Evolutionary conservation across 2,113 vertebrate species (phyloP), one percentile per base, ranked within the genome.

Genomic region (Petrocephalus zakoni): DNA sequence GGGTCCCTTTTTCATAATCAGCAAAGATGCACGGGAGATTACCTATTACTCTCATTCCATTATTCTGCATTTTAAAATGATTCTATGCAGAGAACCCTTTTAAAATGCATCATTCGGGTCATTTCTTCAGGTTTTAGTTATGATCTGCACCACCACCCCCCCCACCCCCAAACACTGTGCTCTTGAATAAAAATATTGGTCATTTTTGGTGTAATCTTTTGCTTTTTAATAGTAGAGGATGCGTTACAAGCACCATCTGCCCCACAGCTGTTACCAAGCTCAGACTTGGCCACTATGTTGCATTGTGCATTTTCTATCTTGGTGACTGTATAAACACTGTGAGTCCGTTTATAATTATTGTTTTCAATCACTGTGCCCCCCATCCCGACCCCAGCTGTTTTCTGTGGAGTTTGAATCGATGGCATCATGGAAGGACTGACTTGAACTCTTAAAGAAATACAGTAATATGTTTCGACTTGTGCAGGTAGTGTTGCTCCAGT

Each of bases 261-360:
- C 15, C 34, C 17, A 15, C 72, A 42, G 72, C 72, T 42, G 72
- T 42, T 19, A 78, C 5, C 72, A 19, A 15, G 15, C 29, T 42
- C 29, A 78, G 34, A 42, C 2, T 78, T 7, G 72, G 37, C 34
- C 34, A 25, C 61, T 0, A 29, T 29, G 72, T 7, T 78, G 34
- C 72, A 42, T 19, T 78, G 29, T 37, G 72, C 34, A 37, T 49
- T 49, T 84, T 37, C 46, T 85, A 51, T 51, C 46, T 49, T 13
- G 8, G 10, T 25, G 22, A 85, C 49, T 85, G 82, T 85, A 85
- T 51, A 85, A 85, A 85, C 82, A 85, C 82, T 85, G 78, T 82
- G 82, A 85, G 82, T 15, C n/a, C 46, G 46, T n/a, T 51, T 51
- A 47, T 85, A 85, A 85, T 52, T n/a, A 47, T n/a, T 22, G 2